phyloP scores from a whole-genome alignment of 2,113 vertebrate species.

The Cromileptes altivelis region DNA sequence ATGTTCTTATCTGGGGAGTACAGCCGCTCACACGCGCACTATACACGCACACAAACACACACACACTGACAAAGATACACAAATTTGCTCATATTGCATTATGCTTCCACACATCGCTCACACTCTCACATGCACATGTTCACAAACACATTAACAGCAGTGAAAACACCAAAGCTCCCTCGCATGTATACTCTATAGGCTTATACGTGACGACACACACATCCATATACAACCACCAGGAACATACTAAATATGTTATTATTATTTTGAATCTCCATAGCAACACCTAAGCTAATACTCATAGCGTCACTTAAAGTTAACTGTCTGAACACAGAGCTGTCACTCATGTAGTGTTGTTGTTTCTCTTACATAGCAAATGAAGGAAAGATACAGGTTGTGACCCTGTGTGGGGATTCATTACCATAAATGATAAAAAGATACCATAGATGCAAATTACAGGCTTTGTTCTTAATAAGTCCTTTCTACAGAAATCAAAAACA shows the following conservation, averaged over 20 bases:
- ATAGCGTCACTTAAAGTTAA: neutral
- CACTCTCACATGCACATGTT: constrained; percentile 12
- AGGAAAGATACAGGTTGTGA: neutral
- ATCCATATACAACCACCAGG: neutral
- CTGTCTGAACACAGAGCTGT: neutral
- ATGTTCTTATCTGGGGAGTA: constrained; percentile 64
- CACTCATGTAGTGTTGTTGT: constrained; percentile 35
- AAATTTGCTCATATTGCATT: neutral
- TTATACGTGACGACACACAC: neutral
- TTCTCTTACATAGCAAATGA: constrained; percentile 9
- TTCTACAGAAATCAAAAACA: neutral
- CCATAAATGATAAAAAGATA: constrained; percentile 20
- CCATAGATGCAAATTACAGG: constrained; percentile 35
- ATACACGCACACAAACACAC: neutral
- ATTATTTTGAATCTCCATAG: constrained; percentile 27
- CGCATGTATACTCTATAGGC: neutral
- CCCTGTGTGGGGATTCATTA: constrained; percentile 46
- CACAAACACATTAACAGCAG: constrained; percentile 9
- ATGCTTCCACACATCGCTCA: neutral
- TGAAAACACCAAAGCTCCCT: constrained; percentile 3
- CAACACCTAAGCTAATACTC: constrained; percentile 6
- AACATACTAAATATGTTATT: constrained; percentile 8
- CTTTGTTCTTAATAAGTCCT: constrained; percentile 40
- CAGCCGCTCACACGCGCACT: constrained; percentile 46
- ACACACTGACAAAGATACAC: neutral